Base-by-base conservation (phyloP, 2,113 vertebrate species). In the Mirounga angustirostris region DNA sequence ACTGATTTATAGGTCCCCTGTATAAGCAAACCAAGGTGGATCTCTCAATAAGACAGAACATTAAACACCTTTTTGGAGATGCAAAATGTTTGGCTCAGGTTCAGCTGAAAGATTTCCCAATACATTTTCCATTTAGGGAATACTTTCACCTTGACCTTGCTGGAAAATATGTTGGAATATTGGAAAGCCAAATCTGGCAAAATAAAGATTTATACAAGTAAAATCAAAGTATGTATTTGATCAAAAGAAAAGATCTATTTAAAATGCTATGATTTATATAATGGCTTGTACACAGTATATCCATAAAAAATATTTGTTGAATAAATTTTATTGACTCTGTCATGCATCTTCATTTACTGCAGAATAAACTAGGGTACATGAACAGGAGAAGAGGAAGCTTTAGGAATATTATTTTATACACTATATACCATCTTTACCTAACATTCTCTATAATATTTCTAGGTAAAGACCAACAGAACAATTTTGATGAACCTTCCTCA, bases 1-100 rank as follows among this genome's bases (percentile, higher is more conserved):
- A 71, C 43, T 98, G 87, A 98, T 96, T 97, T 97, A 95, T 91
- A 74, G 92, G 54, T 69, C 84, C 33, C 84, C 78, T 92, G 83
- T 46, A 82, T 58, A 43, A 78, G 28, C 52, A 94, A 97, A 87
- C 28, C 46, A 90, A 96, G 71, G 97, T 88, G 54, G 67, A 89
- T 84, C 50, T 76, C 78, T 95, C 67, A 84, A 73, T 96, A 97
- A 89, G 76, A 59, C 40, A 96, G 83, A 90, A 92, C 67, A 96
- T 69, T 95, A 93, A 92, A 95, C 82, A 97, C 74, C 95, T 97
- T 71, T 67, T 93, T 69, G 88, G 63, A 91, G 56, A 95, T 54
- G 74, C 79, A 98, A 98, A 96, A 96, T 58, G 19, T 28, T 61
- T 95, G 83, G 56, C 96, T 97, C 54, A 86, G 19, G 10, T 80